Percentiles rank a stretch among this genome's conserved stretches.
Conservation (phyloP, 2,113 vertebrate species). For the Mastomys coucha region DNA sequence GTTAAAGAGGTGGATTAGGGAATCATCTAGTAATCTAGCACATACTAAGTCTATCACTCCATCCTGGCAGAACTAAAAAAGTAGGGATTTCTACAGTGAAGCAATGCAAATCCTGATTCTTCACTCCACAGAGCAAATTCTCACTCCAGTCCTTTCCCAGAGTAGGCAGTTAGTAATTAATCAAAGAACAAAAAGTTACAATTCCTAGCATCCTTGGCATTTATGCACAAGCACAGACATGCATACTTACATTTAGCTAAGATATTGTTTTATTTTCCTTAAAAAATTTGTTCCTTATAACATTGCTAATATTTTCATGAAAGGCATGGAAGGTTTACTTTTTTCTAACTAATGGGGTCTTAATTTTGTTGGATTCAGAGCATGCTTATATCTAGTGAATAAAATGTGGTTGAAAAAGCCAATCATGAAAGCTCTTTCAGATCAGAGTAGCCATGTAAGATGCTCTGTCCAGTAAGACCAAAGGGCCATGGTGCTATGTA, state of each 20-base stretch:
- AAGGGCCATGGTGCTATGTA: neutral
- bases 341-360: neutral
- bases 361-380: neutral
- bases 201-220: neutral
- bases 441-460: neutral
- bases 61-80: conserved; percentile 14
- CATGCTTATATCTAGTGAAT: neutral
- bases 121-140: neutral
- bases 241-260: neutral
- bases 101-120: neutral
- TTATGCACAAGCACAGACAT: neutral
- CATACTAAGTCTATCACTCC: neutral
- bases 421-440: neutral
- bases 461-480: neutral
- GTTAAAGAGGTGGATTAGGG: neutral
- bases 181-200: conserved; percentile 25
- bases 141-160: neutral
- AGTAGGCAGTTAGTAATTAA: neutral
- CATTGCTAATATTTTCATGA: neutral
- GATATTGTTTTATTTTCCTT: neutral
- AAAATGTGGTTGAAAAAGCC: neutral
- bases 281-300: neutral
- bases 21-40: neutral
- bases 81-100: neutral
- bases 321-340: neutral